Evolutionary conservation across 2,797 vertebrate species (phyloP).

Genomic region (Caiman crocodilus): DNA sequence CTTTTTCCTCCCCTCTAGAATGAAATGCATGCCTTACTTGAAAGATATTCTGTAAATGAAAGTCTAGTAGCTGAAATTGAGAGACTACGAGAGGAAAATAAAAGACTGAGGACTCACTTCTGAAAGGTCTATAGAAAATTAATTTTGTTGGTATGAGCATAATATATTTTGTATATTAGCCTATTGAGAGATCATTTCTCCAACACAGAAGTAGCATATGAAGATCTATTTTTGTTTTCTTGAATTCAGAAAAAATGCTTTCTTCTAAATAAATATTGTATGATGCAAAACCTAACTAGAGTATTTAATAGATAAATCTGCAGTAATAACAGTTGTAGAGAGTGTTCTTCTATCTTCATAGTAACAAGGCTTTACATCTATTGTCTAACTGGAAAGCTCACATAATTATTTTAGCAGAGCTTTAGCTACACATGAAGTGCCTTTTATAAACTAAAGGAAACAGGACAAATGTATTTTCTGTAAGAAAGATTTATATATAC

Average conservation of each 20-base stretch:
- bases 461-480: slow-evolving; percentile 58
- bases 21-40: slow-evolving; percentile 93
- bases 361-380: slow-evolving; percentile 50
- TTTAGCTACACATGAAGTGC: slow-evolving; percentile 78
- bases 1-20: slow-evolving; percentile 82
- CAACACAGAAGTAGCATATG: slow-evolving; percentile 30
- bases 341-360: slow-evolving; percentile 52
- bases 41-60: slow-evolving; percentile 94
- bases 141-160: slow-evolving; percentile 20
- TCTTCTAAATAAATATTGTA: slow-evolving; percentile 38
- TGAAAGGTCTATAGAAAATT: slow-evolving; percentile 76
- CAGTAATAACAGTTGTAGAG: slow-evolving; percentile 53
- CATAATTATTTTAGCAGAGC: slow-evolving; percentile 37
- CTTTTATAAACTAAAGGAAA: slow-evolving; percentile 76
- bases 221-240: slow-evolving; percentile 60
- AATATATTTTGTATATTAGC: slow-evolving; percentile 29
- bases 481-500: slow-evolving; percentile 56
- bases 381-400: slow-evolving; percentile 41
- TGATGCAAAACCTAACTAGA: slow-evolving; percentile 45
- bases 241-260: slow-evolving; percentile 12
- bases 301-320: slow-evolving; percentile 26
- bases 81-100: slow-evolving; percentile 94
- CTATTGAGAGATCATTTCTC: slow-evolving; percentile 38
- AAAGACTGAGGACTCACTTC: slow-evolving; percentile 90
- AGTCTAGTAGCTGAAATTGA: slow-evolving; percentile 95